Evolutionary conservation across 2,113 vertebrate species (phyloP), one percentile per base, ranked within the genome.

Genomic region (Python bivittatus): DNA sequence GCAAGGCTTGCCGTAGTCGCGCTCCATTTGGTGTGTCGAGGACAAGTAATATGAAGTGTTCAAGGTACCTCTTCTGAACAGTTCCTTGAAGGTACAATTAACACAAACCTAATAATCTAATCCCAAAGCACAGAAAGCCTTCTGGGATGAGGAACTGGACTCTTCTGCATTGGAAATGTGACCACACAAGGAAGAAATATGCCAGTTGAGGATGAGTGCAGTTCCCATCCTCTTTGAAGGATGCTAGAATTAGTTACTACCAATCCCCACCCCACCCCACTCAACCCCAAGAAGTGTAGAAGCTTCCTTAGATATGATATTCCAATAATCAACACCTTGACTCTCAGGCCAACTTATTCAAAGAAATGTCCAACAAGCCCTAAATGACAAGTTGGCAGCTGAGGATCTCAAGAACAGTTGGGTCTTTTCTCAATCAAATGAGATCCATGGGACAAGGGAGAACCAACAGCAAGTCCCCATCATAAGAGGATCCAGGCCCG

Each of bases 81-180:
- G 38, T 0, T 0, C 92, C 84, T 94, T 94, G 91, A 96, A 96
- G 95, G 96, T 97, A 97, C 97, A 97, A 97, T 97, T 97, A 84
- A 90, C 94, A 91, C 94, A 96, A 95, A 91, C 10, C 8, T 91
- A 94, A 93, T 89, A 96, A 88, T 48, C 48, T 48, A 48, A 48
- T 48, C 48, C 48, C 88, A 93, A 94, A 93, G 84, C 90, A 93
- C 94, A 90, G 92, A 93, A 93, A 93, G 33, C 92, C 94, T 86
- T 90, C 91, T 58, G 92, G 91, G 94, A 95, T 42, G 91, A 92
- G 22, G 89, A 91, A 93, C 0, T 56, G 86, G 85, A 86, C 92
- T 88, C 6, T 44, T 68, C 90, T 48, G 44, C 1, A 2, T 5
- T 64, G 3, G 85, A 61, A 94, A 68, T 25, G 95, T 29, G 22